phyloP scores from a whole-genome alignment of 2,797 vertebrate genomes.

The Sebastes aleutianus region DNA sequence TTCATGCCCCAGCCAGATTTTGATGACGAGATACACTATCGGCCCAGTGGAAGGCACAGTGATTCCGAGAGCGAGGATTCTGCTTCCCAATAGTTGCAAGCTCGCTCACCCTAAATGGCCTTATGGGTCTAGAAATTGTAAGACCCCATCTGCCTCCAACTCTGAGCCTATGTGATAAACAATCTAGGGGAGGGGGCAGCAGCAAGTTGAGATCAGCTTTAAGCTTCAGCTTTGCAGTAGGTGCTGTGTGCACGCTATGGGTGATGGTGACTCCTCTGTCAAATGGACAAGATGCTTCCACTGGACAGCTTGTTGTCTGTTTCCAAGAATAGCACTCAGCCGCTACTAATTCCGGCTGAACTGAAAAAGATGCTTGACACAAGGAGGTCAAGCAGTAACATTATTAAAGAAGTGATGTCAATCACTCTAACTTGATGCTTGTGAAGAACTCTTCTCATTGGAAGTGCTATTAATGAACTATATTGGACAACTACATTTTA shows the following conservation, averaged over 20 bases:
- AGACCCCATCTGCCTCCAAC: conserved; percentile 52
- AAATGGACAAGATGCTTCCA: conserved; percentile 14
- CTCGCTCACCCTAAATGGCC: conserved; percentile 53
- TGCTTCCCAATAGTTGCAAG: conserved; percentile 7
- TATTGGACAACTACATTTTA: neutral
- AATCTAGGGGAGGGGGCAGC: conserved; percentile 15
- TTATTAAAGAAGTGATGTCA: conserved; percentile 6
- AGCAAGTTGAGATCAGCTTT: conserved; percentile 53
- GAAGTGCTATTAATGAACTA: conserved; percentile 36
- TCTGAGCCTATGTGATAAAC: conserved; percentile 24
- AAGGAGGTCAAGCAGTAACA: conserved; percentile 17
- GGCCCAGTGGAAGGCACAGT: conserved; percentile 43
- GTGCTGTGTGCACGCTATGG: conserved; percentile 37
- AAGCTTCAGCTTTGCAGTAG: conserved; percentile 47
- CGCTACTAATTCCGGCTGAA: conserved; percentile 12
- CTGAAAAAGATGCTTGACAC: conserved; percentile 28
- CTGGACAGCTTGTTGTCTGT: conserved; percentile 25
- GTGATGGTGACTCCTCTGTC: conserved; percentile 32
- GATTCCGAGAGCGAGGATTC: conserved; percentile 38
- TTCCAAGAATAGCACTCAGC: conserved; percentile 24
- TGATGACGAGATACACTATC: conserved; percentile 65
- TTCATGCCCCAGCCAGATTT: conserved; percentile 60
- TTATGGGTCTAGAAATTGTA: conserved; percentile 42
- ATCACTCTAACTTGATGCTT: neutral
- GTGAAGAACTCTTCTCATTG: conserved; percentile 10